Conservation (phyloP, 2,113 vertebrate genomes). For the Lophochroa leadbeateri region DNA sequence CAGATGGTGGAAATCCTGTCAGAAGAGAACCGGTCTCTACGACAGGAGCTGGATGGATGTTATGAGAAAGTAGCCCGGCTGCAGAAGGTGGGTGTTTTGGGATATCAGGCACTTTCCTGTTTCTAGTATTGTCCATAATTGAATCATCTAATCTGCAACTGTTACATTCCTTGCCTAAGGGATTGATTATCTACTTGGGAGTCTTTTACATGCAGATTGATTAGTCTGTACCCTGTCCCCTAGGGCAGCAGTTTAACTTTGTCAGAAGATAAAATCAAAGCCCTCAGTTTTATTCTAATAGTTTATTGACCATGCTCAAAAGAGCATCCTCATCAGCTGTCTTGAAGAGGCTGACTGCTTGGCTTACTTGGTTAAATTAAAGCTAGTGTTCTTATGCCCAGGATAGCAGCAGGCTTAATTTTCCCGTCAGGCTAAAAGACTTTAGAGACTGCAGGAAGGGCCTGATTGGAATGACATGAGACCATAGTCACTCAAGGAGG, state of each 20-base stretch:
- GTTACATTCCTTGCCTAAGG: not conserved
- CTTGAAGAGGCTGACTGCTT: not conserved
- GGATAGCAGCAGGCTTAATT: not conserved
- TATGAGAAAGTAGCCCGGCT: constrained; percentile 93
- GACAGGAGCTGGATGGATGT: constrained; percentile 91
- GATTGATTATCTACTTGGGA: not conserved
- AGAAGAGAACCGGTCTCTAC: constrained; percentile 89
- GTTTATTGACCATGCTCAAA: not conserved
- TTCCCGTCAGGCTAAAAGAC: not conserved
- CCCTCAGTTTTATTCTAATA: not conserved
- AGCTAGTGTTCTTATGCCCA: not conserved
- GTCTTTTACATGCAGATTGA: constrained; percentile 8
- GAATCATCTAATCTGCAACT: not conserved
- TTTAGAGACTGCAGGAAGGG: not conserved
- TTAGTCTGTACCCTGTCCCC: not conserved
- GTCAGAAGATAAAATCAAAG: not conserved
- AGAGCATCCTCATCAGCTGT: not conserved
- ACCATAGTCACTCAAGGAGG: not conserved
- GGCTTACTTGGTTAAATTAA: not conserved
- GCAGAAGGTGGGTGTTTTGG: constrained; percentile 84
- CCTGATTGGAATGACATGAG: not conserved
- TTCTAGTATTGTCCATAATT: not conserved
- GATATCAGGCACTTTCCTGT: not conserved
- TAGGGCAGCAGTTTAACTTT: not conserved
- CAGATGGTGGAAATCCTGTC: constrained; percentile 95